phyloP scores from a whole-genome alignment of 2,888 invertebrate genomes.

The Apodemia duryi region DNA sequence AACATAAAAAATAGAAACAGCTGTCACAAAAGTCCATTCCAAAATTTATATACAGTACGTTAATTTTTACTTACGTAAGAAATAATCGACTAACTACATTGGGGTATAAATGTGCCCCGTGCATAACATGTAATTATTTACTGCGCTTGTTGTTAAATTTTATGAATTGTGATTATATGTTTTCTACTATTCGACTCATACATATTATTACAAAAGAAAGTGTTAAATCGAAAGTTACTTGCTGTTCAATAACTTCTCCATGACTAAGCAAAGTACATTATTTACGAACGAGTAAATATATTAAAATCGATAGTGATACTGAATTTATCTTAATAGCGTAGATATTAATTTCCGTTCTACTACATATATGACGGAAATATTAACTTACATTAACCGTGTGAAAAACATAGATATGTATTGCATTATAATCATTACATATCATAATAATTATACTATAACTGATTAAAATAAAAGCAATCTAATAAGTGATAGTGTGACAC shows the following conservation, averaged over 20 bases:
- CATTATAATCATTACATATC: too few relatives aligned
- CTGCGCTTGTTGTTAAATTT: too few relatives aligned
- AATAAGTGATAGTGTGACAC: too few relatives aligned
- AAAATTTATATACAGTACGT: too few relatives aligned
- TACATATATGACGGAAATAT: not conserved
- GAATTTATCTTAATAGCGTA: not conserved
- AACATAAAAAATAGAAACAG: too few relatives aligned
- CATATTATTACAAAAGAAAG: not conserved
- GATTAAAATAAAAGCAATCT: too few relatives aligned
- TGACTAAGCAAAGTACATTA: not conserved
- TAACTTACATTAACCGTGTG: not conserved
- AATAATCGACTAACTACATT: too few relatives aligned
- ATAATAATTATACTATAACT: too few relatives aligned
- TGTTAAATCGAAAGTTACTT: not conserved
- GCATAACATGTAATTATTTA: too few relatives aligned
- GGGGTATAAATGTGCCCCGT: too few relatives aligned
- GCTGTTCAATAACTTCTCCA: not conserved
- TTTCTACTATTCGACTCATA: not conserved
- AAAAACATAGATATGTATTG: not conserved
- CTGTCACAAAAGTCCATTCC: too few relatives aligned
- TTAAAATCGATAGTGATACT: not conserved
- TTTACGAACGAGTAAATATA: not conserved
- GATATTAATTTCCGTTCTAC: slow-evolving; percentile 1
- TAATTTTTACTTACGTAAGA: too few relatives aligned
- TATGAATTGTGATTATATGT: not conserved